phyloP scores from a whole-genome alignment of 1,140 invertebrate genomes.

The Heliconius hermathena region DNA sequence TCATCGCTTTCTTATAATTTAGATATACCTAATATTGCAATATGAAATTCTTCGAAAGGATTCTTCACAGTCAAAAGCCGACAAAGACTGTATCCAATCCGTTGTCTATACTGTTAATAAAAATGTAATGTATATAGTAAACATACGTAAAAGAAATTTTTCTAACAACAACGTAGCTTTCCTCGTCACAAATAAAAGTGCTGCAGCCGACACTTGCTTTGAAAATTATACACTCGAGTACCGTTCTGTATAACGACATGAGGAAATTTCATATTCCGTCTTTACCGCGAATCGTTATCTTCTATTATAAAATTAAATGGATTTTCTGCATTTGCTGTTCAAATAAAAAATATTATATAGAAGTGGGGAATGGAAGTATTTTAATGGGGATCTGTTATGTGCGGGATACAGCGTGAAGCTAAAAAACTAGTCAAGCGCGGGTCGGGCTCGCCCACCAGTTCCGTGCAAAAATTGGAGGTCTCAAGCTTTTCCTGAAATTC shows the following conservation, averaged over 20 bases:
- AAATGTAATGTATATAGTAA: neutral
- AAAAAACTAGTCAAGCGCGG: too few relatives aligned
- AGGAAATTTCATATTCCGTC: conserved; percentile 12
- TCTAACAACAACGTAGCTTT: neutral
- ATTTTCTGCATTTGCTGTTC: conserved; percentile 1
- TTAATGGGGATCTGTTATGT: too few relatives aligned
- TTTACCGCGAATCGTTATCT: conserved; percentile 10
- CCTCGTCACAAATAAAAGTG: neutral
- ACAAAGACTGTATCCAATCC: neutral
- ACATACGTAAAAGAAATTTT: neutral
- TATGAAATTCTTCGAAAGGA: too few relatives aligned
- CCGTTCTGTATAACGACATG: conserved; percentile 4
- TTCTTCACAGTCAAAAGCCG: too few relatives aligned
- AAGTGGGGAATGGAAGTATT: too few relatives aligned
- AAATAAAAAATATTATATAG: neutral
- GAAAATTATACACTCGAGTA: conserved; percentile 10
- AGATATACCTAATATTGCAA: too few relatives aligned
- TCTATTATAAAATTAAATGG: conserved; percentile 7
- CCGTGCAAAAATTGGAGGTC: too few relatives aligned
- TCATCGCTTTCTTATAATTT: too few relatives aligned
- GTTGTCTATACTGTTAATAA: neutral
- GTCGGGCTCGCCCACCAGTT: too few relatives aligned
- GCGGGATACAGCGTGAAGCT: too few relatives aligned
- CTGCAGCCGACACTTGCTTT: conserved; percentile 7
- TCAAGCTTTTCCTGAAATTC: too few relatives aligned